Conservation (phyloP, 2,797 vertebrate genomes). For the Ciconia nigra region DNA sequence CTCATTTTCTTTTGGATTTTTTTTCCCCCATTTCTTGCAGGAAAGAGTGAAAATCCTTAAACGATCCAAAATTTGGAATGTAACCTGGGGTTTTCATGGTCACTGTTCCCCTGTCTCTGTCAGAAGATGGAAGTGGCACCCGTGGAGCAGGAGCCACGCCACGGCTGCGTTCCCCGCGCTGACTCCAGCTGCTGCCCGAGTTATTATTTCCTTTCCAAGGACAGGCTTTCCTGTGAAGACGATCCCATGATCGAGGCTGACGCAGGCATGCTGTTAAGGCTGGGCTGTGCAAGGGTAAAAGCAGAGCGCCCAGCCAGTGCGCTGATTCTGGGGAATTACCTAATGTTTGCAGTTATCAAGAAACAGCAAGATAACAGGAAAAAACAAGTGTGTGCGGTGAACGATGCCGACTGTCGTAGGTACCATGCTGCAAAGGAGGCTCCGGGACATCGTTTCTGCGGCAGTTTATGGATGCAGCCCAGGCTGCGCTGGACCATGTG, state of each 20-base stretch:
- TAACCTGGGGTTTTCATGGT: not conserved
- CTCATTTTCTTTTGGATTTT: not conserved
- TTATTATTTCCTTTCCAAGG: not conserved
- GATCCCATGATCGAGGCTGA: not conserved
- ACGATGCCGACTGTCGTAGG: accelerated
- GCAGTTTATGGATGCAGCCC: accelerated
- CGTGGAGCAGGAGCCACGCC: accelerated
- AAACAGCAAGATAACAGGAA: no score
- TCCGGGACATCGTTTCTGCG: accelerated
- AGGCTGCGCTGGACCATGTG: accelerated
- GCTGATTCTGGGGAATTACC: accelerated
- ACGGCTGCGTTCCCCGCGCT: accelerated
- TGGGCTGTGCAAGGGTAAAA: not conserved
- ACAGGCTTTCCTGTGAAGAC: not conserved
- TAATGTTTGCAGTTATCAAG: accelerated
- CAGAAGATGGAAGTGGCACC: not conserved
- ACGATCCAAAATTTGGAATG: accelerated
- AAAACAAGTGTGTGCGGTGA: accelerated
- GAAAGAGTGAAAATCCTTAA: not conserved
- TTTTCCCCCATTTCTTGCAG: not conserved
- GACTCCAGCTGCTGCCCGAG: not conserved
- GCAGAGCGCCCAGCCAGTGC: accelerated
- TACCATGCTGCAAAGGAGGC: accelerated
- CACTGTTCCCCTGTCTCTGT: accelerated
- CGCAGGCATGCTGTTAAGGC: not conserved